Base-by-base conservation (phyloP, 2,888 invertebrate species). In the Mesochorus sp. region DNA sequence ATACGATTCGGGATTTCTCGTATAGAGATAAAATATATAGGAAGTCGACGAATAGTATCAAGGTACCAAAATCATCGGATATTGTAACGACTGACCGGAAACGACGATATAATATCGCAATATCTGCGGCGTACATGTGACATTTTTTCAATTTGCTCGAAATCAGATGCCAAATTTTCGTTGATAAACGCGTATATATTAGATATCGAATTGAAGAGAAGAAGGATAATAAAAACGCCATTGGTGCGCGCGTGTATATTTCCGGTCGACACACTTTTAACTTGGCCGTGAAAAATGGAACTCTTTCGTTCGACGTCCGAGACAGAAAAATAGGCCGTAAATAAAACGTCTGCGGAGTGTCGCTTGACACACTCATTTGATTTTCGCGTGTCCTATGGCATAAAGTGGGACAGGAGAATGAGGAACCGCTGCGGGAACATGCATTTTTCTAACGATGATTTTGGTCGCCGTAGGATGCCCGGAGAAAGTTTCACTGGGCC, bases 401-500 rank as follows among this genome's bases (percentile, higher is more conserved):
- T 44, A 67, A 73, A 51, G 42, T 53, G 73, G 26, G 51, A 51
- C 49, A 49, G 59, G 31, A 49, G 44, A 34, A 28, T 3, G 59
- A 44, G 31, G 70, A 42, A 37, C 42, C 28, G 28, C 2, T 14
- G n/a, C 1, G 0, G 2, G 21, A 47, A 8, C 1, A 47, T 8
- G n/a, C 2, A 44, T 19, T 53, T n/a, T 51, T 42, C 57, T n/a
- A 47, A 53, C 34, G 76, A 79, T 59, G 72, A 76, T 47, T 76
- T 24, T 10, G 37, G 59, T 64, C 49, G 14, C 5, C 61, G 31
- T 37, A 31, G 19, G 31, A 31, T 55, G n/a, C 47, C 12, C 21
- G 75, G 82, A 61, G 82, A 83, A 85, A 84, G 79, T 82, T 74
- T 76, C 62, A 21, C 37, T 75, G 59, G 76, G 57, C 2, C 53